Base-by-base conservation (phyloP, 2,113 vertebrate species). In the Alosa alosa region DNA sequence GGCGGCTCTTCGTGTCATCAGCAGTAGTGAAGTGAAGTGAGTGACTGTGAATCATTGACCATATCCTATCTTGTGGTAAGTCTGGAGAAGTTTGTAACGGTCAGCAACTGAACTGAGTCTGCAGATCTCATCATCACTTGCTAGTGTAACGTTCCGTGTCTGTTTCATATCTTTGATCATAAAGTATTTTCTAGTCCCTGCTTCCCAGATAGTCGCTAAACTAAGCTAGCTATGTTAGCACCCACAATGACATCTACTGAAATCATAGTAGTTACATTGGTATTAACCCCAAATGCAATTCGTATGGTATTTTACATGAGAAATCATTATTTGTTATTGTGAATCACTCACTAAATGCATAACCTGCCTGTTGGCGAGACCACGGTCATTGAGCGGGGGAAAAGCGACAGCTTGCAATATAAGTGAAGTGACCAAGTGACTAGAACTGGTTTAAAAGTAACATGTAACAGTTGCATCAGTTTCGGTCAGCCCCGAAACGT, bases 31-130 rank as follows among this genome's bases (percentile, higher is more conserved):
- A 64, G 45, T 46, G 25, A 44, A 44, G 41, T 44, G n/a, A 78
- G 57, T 82, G 78, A n/a, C 41, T 44, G 82, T 86, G 39, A 90
- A 87, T 87, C 18, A 85, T 85, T 88, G 82, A 88, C 82, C 52
- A 46, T 25, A 75, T 15, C 8, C 13, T 82, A 46, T 18, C 31
- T 72, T 6, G 52, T 83, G n/a, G 72, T 78, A 78, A 78, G 72
- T 78, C 31, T 78, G 72, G 11, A 78, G 72, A 78, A 78, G 72
- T 78, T 78, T 39, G 31, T 78, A 41, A 39, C 11, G 31, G 11
- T 5, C 36, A 78, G 72, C 72, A 78, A 15, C 31, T 39, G 31
- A 78, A 11, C 13, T 75, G 25, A 75, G 8, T 75, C 25, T 39
- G 72, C 72, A 39, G 31, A 13, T 36, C 72, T 5, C 72, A 15